A percentile compares a stretch with the other conserved stretches of the same genome.
Evolutionary conservation across 2,888 invertebrate species (phyloP).

Genomic region (Diarsia mendica): DNA sequence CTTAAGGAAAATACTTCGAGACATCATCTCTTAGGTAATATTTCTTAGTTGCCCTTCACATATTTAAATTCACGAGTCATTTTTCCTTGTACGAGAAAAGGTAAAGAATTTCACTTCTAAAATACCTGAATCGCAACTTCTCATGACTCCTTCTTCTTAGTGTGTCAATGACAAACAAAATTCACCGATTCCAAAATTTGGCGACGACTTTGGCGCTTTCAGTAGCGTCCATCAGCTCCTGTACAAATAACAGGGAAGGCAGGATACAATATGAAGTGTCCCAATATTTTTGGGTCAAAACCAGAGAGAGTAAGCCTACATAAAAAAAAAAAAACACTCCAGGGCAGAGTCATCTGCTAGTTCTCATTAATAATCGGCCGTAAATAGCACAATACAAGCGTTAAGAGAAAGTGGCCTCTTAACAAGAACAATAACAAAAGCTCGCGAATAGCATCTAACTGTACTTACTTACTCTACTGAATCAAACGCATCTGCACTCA

Average conservation of each 20-base stretch:
- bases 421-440: constrained; percentile 29
- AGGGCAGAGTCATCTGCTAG: background rate
- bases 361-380: background rate
- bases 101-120: background rate
- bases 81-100: background rate
- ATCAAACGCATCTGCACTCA: constrained; percentile 10
- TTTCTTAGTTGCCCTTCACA: background rate
- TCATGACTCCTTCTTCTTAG: too few relatives aligned
- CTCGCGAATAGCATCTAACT: background rate
- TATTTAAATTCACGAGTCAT: too few relatives aligned
- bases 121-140: background rate
- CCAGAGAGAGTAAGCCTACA: too few relatives aligned
- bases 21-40: background rate
- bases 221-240: too few relatives aligned
- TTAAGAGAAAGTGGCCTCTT: constrained; percentile 31
- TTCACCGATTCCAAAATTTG: too few relatives aligned
- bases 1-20: background rate
- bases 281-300: too few relatives aligned
- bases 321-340: too few relatives aligned
- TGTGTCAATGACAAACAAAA: too few relatives aligned
- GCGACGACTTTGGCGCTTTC: too few relatives aligned
- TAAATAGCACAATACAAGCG: background rate
- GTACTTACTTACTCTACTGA: constrained; percentile 2
- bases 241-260: too few relatives aligned
- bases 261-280: too few relatives aligned